phyloP scores from a whole-genome alignment of 2,888 invertebrate species.

The Endomychus coccineus region DNA sequence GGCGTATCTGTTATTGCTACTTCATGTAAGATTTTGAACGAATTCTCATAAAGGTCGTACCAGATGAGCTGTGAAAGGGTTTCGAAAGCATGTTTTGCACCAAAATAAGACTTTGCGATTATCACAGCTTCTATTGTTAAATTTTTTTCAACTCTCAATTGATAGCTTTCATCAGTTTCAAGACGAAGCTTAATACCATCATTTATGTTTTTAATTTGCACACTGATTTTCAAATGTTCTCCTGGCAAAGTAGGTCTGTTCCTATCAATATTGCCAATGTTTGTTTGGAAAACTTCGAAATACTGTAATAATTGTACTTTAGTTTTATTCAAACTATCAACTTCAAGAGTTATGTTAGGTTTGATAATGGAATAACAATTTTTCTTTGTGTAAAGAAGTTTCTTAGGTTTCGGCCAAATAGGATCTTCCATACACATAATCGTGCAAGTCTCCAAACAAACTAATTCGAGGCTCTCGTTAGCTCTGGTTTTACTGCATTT shows the following conservation, averaged over 20 bases:
- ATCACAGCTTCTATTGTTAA: constrained; percentile 47
- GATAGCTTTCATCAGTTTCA: constrained; percentile 65
- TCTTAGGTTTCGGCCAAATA: constrained; percentile 70
- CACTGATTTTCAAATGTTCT: constrained; percentile 4
- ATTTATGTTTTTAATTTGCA: constrained; percentile 1
- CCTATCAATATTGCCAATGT: not conserved
- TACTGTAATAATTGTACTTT: too few species aligned
- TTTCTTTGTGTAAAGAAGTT: constrained; percentile 52
- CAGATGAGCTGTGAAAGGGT: constrained; percentile 69
- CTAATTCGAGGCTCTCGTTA: constrained; percentile 38
- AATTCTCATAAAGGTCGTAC: constrained; percentile 57
- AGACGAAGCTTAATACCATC: constrained; percentile 50
- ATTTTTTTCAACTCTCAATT: constrained; percentile 40
- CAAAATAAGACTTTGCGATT: constrained; percentile 61
- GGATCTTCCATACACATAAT: constrained; percentile 63
- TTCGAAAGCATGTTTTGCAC: constrained; percentile 66
- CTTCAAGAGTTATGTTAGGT: constrained; percentile 45
- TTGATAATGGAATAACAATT: constrained; percentile 51
- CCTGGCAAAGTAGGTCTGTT: not conserved
- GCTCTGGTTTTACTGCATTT: constrained; percentile 51
- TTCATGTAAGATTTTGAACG: constrained; percentile 54
- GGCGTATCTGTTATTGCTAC: constrained; percentile 67
- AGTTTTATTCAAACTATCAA: too few species aligned
- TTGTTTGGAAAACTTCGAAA: too few species aligned
- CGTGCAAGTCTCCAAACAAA: constrained; percentile 60